Evolutionary conservation across 2,797 vertebrate species (phyloP).

Genomic region (Channallabes apus): DNA sequence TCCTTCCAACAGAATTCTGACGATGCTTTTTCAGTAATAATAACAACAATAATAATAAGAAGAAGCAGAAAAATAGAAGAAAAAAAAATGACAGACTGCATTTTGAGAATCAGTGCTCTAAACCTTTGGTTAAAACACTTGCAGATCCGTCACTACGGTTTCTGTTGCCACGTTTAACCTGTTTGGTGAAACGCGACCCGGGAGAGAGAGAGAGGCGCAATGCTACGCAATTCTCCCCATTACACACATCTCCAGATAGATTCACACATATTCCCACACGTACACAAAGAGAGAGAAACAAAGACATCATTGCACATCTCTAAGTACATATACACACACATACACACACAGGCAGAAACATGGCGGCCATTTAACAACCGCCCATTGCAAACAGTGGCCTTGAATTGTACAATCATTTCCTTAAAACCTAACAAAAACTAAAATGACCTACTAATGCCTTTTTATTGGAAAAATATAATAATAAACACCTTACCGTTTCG

Average conservation of each 20-base stretch:
- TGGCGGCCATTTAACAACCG: background rate
- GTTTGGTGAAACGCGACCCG: conserved; percentile 9
- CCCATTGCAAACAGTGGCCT: background rate
- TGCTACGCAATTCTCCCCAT: background rate
- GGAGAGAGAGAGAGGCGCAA: background rate
- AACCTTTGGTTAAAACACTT: background rate
- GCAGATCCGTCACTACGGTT: background rate
- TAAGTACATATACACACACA: conserved; percentile 16
- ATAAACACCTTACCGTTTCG: conserved; percentile 32
- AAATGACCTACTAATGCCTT: conserved; percentile 66
- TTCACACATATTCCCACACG: conserved; percentile 19
- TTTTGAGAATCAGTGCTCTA: background rate
- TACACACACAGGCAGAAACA: conserved; percentile 2
- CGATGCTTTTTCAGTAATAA: background rate
- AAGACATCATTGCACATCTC: conserved; percentile 22
- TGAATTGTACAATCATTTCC: conserved; percentile 24
- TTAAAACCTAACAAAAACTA: background rate
- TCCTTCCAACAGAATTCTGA: background rate
- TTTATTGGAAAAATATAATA: conserved; percentile 37
- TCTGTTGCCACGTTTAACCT: conserved; percentile 21
- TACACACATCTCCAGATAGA: conserved; percentile 21
- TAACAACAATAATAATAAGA: background rate
- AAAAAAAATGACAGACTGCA: background rate
- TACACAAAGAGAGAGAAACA: background rate
- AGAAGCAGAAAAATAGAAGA: background rate